Conservation (phyloP, 2,888 invertebrate species). For the Ernsta delagoae region DNA sequence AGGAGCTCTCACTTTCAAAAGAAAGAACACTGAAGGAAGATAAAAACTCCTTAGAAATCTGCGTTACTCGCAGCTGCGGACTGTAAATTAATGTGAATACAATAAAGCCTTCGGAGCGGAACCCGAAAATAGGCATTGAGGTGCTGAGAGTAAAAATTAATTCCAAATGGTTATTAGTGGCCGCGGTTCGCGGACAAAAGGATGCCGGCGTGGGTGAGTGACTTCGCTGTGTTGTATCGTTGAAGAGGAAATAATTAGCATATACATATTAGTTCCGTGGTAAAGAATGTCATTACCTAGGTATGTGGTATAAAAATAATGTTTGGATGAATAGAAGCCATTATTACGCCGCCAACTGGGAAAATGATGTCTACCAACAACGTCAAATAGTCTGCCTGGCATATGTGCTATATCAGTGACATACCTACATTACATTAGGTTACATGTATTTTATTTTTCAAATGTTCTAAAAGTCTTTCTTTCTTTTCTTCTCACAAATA, state of each 20-base stretch:
- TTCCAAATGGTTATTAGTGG: constrained; percentile 78
- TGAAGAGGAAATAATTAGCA: not conserved
- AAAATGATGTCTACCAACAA: no score
- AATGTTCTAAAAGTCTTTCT: no score
- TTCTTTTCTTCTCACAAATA: no score
- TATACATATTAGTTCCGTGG: no score
- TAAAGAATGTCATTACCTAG: no score
- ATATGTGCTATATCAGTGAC: no score
- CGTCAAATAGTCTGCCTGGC: no score
- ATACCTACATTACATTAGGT: no score
- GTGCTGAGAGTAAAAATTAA: constrained; percentile 72
- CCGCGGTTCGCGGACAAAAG: constrained; percentile 60
- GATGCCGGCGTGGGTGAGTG: constrained; percentile 62
- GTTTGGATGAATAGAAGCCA: no score
- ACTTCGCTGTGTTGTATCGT: not conserved
- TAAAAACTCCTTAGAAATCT: constrained; percentile 82
- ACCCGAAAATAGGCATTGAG: constrained; percentile 71
- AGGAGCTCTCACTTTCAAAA: constrained; percentile 80
- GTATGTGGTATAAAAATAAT: no score
- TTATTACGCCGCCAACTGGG: no score
- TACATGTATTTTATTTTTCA: no score
- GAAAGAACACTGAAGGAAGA: constrained; percentile 79
- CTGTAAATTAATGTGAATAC: constrained; percentile 83
- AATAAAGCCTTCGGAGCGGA: constrained; percentile 70
- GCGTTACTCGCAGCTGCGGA: constrained; percentile 80